Base-by-base conservation (phyloP, 2,113 vertebrate species). In the Sigmodon hispidus region DNA sequence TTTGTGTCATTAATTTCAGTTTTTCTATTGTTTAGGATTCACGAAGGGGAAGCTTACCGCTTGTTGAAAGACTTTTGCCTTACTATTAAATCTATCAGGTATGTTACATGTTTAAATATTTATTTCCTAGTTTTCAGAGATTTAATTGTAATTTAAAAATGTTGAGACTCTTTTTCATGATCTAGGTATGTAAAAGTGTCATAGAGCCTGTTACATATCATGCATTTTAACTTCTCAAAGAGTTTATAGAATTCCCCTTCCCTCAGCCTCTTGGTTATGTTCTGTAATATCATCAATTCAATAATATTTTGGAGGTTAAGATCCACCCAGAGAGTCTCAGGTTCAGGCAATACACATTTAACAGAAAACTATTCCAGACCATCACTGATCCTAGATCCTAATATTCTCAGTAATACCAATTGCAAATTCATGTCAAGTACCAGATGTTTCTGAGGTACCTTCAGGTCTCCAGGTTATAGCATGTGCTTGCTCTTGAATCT, bases 41-140 rank as follows among this genome's bases (percentile, higher is more conserved):
- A 97, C 86, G 40, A 21, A 73, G 96, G 96, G 50, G 59, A 21
- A 0, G 96, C 94, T 72, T 97, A 97, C 36, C 0, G 2, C 0
- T n/a, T 96, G 48, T 61, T 97, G 92, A 96, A 97, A 90, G 97
- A 97, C 83, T 97, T 97, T 95, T 3, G 0, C 40, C 85, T 96
- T 61, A 97, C 72, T 48, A 52, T 97, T 92, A 22, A n/a, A 77
- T 40, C 92, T 81, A 96, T 97, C 96, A 97, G 97, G 97, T 97
- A 36, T 81, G 95, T 90, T 61, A 59, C 29, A 13, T 61, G 52
- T 88, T 95, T 79, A 95, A 92, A 75, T 80, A 75, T 7, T 87
- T 19, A 43, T 79, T 91, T 90, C 3, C 73, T 5, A 36, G 29
- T 92, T 88, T 91, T 83, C 1, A 45, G 26, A 72, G 43, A 83